Evolutionary conservation across 2,888 invertebrate genomes (phyloP).

Genomic region (Diarsia brunnea): DNA sequence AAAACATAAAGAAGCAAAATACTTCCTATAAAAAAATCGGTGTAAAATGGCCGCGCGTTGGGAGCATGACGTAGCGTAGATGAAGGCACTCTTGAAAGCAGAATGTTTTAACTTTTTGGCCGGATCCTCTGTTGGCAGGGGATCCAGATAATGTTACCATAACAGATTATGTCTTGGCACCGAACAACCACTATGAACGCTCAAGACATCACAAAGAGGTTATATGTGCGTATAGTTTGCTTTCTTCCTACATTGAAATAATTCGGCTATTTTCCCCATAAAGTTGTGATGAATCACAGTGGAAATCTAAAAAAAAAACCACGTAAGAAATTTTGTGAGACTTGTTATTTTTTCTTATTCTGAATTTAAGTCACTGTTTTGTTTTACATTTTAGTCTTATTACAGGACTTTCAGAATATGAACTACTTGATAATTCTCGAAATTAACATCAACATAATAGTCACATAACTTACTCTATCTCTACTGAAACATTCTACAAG

Average conservation of each 20-base stretch:
- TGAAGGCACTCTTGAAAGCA: conserved; percentile 76
- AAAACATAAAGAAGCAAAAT: not conserved
- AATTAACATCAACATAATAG: not conserved
- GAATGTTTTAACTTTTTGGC: conserved; percentile 83
- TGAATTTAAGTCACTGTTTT: not conserved
- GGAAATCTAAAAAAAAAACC: conserved; percentile 3
- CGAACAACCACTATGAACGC: conserved; percentile 76
- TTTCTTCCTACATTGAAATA: conserved; percentile 58
- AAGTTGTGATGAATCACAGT: conserved; percentile 37
- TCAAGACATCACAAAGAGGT: conserved; percentile 81
- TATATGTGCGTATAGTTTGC: conserved; percentile 77
- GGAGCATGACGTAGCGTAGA: conserved; percentile 60
- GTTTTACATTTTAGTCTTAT: not conserved
- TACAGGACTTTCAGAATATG: not conserved
- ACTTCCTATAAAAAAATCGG: conserved; percentile 21
- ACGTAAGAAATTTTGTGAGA: not conserved
- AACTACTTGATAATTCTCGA: not conserved
- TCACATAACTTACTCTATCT: not conserved
- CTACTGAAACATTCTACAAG: not conserved
- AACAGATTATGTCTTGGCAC: conserved; percentile 90
- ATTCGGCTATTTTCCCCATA: conserved; percentile 49
- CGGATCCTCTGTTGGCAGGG: conserved; percentile 84
- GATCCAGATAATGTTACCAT: conserved; percentile 88
- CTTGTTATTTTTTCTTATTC: not conserved
- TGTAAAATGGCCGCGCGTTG: conserved; percentile 35